Evolutionary conservation across 1,140 invertebrate species (phyloP).

Genomic region (Euura lappo): DNA sequence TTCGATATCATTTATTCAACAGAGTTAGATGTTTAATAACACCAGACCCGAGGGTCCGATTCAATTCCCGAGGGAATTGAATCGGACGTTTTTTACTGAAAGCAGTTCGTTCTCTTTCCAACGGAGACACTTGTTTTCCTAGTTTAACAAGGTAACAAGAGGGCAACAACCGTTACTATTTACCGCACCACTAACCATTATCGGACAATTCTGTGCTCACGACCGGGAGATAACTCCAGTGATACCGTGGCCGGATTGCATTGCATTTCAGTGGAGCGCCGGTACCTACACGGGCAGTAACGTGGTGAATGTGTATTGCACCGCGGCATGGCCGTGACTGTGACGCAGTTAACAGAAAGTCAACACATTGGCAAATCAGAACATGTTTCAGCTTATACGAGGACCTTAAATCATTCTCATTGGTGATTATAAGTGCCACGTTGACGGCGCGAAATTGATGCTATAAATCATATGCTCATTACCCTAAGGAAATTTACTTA

Average conservation of each 20-base stretch:
- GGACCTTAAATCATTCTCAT: slow-evolving; percentile 1
- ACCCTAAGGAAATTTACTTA: neutral
- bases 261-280: neutral
- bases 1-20: too few relatives aligned
- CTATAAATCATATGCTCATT: neutral
- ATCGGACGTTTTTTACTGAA: neutral
- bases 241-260: neutral
- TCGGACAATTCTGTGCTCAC: slow-evolving; percentile 42
- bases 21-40: too few relatives aligned
- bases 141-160: slow-evolving; percentile 37
- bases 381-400: slow-evolving; percentile 3
- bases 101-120: neutral
- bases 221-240: slow-evolving; percentile 38
- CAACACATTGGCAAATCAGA: neutral
- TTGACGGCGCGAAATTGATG: neutral
- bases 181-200: slow-evolving; percentile 39
- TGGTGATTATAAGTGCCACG: slow-evolving; percentile 1
- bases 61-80: neutral
- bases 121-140: slow-evolving; percentile 1
- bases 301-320: neutral
- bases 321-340: neutral
- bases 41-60: too few relatives aligned
- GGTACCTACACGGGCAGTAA: neutral
- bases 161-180: slow-evolving; percentile 41
- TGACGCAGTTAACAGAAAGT: neutral